Conservation (phyloP, 2,797 vertebrate species). For the Enteromius mattozi region DNA sequence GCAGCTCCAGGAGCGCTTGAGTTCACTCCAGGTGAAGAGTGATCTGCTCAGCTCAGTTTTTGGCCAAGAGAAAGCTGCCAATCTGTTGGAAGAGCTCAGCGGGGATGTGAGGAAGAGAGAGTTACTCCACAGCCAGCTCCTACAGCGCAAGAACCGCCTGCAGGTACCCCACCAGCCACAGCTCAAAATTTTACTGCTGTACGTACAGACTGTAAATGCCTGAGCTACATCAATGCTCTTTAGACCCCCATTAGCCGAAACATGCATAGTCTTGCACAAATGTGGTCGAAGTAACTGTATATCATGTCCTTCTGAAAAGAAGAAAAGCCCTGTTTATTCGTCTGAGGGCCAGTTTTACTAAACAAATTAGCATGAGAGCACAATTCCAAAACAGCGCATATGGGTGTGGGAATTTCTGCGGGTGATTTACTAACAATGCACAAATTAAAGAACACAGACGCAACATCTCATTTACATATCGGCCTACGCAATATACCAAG, state of each 20-base stretch:
- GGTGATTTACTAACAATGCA: no score
- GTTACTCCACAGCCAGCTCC: slow-evolving; percentile 82
- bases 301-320: neutral
- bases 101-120: slow-evolving; percentile 80
- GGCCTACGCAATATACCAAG: no score
- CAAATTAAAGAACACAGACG: no score
- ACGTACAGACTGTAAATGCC: neutral
- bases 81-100: slow-evolving; percentile 78
- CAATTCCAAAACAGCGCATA: no score
- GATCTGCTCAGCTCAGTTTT: slow-evolving; percentile 82
- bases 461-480: no score
- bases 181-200: neutral
- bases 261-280: slow-evolving; percentile 15
- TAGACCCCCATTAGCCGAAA: neutral
- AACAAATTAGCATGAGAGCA: no score
- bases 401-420: no score
- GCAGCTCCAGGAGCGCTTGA: slow-evolving; percentile 83
- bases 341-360: no score
- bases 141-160: slow-evolving; percentile 84
- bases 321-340: neutral
- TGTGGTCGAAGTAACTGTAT: no score
- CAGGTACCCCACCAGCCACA: slow-evolving; percentile 73
- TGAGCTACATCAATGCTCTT: neutral
- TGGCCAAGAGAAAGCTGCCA: slow-evolving; percentile 75
- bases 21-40: slow-evolving; percentile 78